Evolutionary conservation across 2,797 vertebrate species (phyloP), one percentile per base, ranked within the genome.

Genomic region (Oryzias dopingdopingensis): DNA sequence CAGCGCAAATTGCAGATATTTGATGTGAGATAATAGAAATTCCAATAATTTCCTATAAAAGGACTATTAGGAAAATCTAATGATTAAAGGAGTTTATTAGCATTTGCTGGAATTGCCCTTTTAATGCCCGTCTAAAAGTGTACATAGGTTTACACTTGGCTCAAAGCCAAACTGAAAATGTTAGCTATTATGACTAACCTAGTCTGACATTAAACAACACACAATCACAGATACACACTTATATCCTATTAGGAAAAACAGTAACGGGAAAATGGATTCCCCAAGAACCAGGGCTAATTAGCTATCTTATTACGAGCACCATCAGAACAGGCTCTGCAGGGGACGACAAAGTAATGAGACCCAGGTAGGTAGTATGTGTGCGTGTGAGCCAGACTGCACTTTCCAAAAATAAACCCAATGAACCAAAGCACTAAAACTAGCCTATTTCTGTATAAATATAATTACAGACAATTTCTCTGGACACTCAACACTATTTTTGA

Each of bases 281-380:
- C 73, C 83, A 85, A 89, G 88, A 80, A 85, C 73, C 69, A 58
- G 40, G 58, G 26, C 57, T 71, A 71, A 71, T 71, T 71, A 65
- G 57, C 32, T 15, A 6, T 13, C 47, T 46, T 64, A 64, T 64
- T 56, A 56, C 54, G 49, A 74, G 49, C 56, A 42, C 55, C 53
- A 45, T 16, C 44, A 49, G 65, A 69, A 65, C 41, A 44, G 45
- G 61, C 65, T 65, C 65, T 50, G 53, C 52, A 54, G 71, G 53
- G 29, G 51, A 40, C 18, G 45, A 40, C 42, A 45, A 52, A 52
- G 49, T 60, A 60, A 60, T 60, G 40, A 52, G 49, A 60, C 24
- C 14, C 15, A 23, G 49, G 10, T 16, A 49, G 42, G 13, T 17
- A 13, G 29, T 62, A 8, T 42, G 16, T 52, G 12, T 22, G 41